Evolutionary conservation across 2,113 vertebrate genomes (phyloP).

Genomic region (Nothobranchius furzeri): DNA sequence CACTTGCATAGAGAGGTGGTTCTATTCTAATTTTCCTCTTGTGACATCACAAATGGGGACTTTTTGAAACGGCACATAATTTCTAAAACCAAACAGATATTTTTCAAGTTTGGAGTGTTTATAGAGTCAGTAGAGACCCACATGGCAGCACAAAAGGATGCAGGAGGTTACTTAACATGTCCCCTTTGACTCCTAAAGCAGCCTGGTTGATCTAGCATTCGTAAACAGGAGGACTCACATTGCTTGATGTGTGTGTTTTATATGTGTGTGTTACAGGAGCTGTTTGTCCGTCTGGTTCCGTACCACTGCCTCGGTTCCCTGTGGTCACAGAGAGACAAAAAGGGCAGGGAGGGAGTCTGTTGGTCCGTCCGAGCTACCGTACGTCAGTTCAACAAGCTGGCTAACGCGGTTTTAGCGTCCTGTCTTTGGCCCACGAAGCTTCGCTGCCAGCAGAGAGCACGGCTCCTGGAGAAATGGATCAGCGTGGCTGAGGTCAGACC

Average conservation of each 20-base stretch:
- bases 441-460: constrained; percentile 84
- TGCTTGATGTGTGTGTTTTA: neutral
- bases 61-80: too few species aligned
- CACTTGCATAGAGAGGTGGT: too few species aligned
- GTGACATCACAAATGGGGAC: too few species aligned
- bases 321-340: constrained; percentile 91
- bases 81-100: too few species aligned
- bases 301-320: constrained; percentile 89
- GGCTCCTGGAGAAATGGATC: constrained; percentile 92
- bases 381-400: constrained; percentile 89
- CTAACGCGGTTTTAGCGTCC: constrained; percentile 85
- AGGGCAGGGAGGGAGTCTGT: constrained; percentile 83
- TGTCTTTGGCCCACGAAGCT: constrained; percentile 83
- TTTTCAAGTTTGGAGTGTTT: too few species aligned
- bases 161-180: too few species aligned
- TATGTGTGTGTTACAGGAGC: constrained; percentile 74
- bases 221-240: neutral
- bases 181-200: too few species aligned
- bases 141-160: too few species aligned
- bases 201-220: too few species aligned
- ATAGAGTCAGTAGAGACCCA: too few species aligned
- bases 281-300: constrained; percentile 88
- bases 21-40: too few species aligned
- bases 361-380: constrained; percentile 89
- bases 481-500: constrained; percentile 85